Evolutionary conservation across 2,797 vertebrate species (phyloP).

Genomic region (Poecilia picta): DNA sequence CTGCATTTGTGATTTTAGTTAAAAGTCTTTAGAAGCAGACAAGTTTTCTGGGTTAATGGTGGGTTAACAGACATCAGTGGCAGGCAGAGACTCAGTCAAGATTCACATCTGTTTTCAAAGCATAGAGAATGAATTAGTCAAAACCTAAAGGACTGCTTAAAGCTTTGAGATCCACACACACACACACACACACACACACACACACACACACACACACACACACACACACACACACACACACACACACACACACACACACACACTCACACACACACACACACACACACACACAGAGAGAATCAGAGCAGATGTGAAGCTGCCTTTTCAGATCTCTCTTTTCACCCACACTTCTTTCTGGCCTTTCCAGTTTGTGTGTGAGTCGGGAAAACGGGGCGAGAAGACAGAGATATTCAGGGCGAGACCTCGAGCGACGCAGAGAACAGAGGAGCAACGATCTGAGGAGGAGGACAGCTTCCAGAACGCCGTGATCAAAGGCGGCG

Average conservation of each 20-base stretch:
- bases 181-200: constrained; percentile 1
- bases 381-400: constrained; percentile 21
- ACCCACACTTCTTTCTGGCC: constrained; percentile 47
- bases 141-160: constrained; percentile 26
- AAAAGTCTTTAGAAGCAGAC: not conserved
- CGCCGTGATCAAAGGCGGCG: constrained; percentile 64
- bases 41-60: constrained; percentile 25
- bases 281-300: constrained; percentile 13
- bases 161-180: constrained; percentile 4
- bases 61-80: constrained; percentile 33
- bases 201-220: too few species aligned
- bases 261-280: not conserved
- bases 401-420: constrained; percentile 44
- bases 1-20: not conserved
- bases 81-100: constrained; percentile 34
- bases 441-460: constrained; percentile 42
- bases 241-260: not conserved
- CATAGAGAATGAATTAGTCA: constrained; percentile 40
- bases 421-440: constrained; percentile 42
- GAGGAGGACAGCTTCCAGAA: constrained; percentile 55
- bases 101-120: constrained; percentile 36
- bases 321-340: constrained; percentile 45
- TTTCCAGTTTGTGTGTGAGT: constrained; percentile 42
- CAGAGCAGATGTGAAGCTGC: constrained; percentile 36
- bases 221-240: constrained; percentile 1